phyloP scores from a whole-genome alignment of 2,797 vertebrate species.

The Chromis chromis region DNA sequence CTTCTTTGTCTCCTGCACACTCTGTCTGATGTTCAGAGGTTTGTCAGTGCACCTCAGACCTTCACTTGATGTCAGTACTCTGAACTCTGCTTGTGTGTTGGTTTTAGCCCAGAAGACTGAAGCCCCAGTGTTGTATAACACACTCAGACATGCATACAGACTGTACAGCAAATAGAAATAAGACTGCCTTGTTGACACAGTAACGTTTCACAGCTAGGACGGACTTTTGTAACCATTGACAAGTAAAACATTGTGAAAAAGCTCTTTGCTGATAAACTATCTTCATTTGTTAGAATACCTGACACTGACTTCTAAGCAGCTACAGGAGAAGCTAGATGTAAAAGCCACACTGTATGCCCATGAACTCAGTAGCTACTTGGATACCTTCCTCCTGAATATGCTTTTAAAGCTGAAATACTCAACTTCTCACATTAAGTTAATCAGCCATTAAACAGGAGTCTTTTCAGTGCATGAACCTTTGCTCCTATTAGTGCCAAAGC shows the following conservation, averaged over 20 bases:
- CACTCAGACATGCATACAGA: neutral
- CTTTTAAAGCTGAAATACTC: neutral
- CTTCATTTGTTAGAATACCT: neutral
- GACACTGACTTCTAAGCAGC: neutral
- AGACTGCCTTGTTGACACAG: slow-evolving; percentile 2
- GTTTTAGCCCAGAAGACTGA: slow-evolving; percentile 9
- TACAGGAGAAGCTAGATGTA: neutral
- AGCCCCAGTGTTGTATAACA: slow-evolving; percentile 32
- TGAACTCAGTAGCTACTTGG: neutral
- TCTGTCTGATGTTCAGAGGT: slow-evolving; percentile 40
- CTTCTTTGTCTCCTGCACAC: slow-evolving; percentile 46
- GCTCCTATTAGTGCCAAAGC: no score
- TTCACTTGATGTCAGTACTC: slow-evolving; percentile 56
- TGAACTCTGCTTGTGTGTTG: slow-evolving; percentile 38
- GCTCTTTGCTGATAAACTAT: neutral
- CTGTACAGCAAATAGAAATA: slow-evolving; percentile 22
- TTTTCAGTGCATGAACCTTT: no score
- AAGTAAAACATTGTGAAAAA: neutral
- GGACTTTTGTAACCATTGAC: neutral
- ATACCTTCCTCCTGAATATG: no score
- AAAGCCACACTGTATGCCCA: neutral
- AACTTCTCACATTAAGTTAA: neutral
- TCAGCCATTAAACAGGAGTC: no score
- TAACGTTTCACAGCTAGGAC: neutral
- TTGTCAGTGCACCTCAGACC: slow-evolving; percentile 24